Base-by-base conservation (phyloP, 64 coral and sea anemone genomes). In the Pocillopora verrucosa region DNA sequence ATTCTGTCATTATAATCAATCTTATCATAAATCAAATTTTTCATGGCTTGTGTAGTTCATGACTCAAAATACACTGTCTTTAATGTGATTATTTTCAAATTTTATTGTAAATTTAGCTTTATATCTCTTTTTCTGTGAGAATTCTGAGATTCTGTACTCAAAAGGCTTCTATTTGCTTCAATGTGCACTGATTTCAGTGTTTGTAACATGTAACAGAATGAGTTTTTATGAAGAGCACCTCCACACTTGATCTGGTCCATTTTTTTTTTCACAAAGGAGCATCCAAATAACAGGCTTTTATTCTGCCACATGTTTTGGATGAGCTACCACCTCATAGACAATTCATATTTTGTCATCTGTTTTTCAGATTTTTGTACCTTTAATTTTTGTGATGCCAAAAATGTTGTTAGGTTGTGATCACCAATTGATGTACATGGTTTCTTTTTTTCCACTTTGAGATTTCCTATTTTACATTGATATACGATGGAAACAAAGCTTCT, bases 1-100 rank as follows among this genome's bases (percentile, higher is more conserved):
- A 79, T 85, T 72, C 82, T 85, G 82, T 85, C 82, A 85, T 85
- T 65, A 85, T 10, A 63, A 20, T n/a, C 34, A 83, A 11, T 10
- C 68, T 30, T 67, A 35, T 58, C 58, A 59, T 72, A 65, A 72
- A 72, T 85, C 65, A 72, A 41, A 19, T 56, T 73, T 72, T 22
- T 56, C 20, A 51, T 51, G 41, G 41, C 3, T 51, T 51, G 41
- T 51, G 41, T 51, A 51, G 41, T 51, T 51, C 41, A 51, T 51
- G 41, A 51, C 41, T 51, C 7, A 7, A 4, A 51, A 7, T 51
- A 7, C 41, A 51, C 41, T 51, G 41, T 4, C 7, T 51, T 51
- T 51, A 7, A 51, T 51, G 3, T 51, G 41, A 51, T 51, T 51
- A 4, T 51, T 51, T 51, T 51, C 7, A 3, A 51, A 51, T 4